These are phyloP conservation scores for Tachina grossa DNA, from an alignment of 2,888 invertebrate species.

Conservation along the genomic window DNA sequence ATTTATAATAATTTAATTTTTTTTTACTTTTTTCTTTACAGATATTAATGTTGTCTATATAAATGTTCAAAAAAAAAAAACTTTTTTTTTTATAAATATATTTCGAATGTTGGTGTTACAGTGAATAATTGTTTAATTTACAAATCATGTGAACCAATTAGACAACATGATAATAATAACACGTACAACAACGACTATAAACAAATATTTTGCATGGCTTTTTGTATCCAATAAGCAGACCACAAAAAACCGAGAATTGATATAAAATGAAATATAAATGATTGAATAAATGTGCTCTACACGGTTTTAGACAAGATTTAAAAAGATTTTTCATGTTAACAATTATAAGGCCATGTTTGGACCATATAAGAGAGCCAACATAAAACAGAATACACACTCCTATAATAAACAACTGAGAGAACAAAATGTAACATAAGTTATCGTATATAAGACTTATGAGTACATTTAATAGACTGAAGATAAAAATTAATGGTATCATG, in stretches of 20 bases:
- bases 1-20: constrained; percentile 52
- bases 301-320: constrained; percentile 72
- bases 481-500: constrained; percentile 31
- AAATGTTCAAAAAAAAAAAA: constrained; percentile 24
- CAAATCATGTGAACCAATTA: constrained; percentile 78
- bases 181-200: constrained; percentile 57
- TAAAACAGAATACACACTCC: not conserved
- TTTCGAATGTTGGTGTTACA: constrained; percentile 60
- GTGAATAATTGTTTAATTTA: constrained; percentile 79
- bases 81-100: not conserved
- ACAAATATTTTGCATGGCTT: constrained; percentile 29
- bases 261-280: constrained; percentile 46
- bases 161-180: constrained; percentile 70
- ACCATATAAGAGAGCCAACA: constrained; percentile 26
- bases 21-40: constrained; percentile 13
- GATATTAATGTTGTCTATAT: constrained; percentile 20
- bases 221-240: constrained; percentile 13
- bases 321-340: constrained; percentile 80
- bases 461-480: constrained; percentile 20
- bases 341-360: constrained; percentile 75
- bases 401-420: constrained; percentile 24
- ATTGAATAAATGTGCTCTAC: constrained; percentile 60
- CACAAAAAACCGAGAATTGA: constrained; percentile 32
- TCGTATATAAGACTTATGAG: constrained; percentile 29
- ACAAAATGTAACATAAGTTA: constrained; percentile 54